phyloP scores from a whole-genome alignment of 1,140 invertebrate species.

The Ceratina calcarata region DNA sequence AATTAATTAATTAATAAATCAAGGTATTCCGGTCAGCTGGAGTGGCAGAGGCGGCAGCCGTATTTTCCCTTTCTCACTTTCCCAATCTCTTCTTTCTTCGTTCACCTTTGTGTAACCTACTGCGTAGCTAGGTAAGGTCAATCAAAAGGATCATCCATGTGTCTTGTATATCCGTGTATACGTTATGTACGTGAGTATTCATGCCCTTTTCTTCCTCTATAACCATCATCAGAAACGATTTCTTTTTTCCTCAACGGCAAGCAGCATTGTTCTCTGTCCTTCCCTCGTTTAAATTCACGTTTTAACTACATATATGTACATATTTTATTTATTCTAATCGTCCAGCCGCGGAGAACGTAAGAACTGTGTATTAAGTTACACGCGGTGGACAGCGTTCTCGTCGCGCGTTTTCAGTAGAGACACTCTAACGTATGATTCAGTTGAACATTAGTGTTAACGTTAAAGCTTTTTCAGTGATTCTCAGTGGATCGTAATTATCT shows the following conservation, averaged over 20 bases:
- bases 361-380: background rate
- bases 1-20: conserved; percentile 70
- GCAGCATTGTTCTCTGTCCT: conserved; percentile 41
- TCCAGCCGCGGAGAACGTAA: background rate
- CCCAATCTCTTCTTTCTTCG: conserved; percentile 50
- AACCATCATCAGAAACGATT: conserved; percentile 62
- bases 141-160: conserved; percentile 60
- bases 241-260: conserved; percentile 29
- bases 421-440: conserved; percentile 58
- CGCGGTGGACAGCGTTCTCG: conserved; percentile 21
- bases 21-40: conserved; percentile 68
- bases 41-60: conserved; percentile 64
- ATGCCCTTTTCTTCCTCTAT: background rate
- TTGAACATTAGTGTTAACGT: conserved; percentile 61
- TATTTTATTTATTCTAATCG: conserved; percentile 11
- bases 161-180: background rate
- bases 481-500: conserved; percentile 56
- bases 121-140: conserved; percentile 53
- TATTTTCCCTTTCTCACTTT: conserved; percentile 17
- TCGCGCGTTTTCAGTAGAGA: conserved; percentile 50
- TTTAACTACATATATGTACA: conserved; percentile 50
- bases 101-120: conserved; percentile 54
- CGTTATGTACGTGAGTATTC: background rate
- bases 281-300: conserved; percentile 17
- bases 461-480: conserved; percentile 49